Conservation (phyloP, 2,888 invertebrate genomes). For the Drosophila incognita region DNA sequence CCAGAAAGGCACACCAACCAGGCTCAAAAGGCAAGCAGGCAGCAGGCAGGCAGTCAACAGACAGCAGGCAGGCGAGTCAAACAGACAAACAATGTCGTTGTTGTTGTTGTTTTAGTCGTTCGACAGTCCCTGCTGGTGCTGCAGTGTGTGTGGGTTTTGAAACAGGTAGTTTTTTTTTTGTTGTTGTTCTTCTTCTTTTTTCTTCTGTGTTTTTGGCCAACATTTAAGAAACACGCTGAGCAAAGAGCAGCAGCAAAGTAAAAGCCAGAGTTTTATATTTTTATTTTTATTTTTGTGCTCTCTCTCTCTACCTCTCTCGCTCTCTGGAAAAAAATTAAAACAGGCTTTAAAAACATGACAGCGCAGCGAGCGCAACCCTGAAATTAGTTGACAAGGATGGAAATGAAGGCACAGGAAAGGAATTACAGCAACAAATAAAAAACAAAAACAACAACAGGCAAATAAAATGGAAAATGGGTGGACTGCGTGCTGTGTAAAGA, state of each 20-base stretch:
- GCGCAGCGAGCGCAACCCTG: conserved; percentile 68
- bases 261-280: conserved; percentile 61
- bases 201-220: conserved; percentile 68
- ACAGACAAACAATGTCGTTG: conserved; percentile 52
- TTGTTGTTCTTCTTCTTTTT: conserved; percentile 16
- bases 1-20: conserved; percentile 56
- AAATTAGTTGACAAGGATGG: conserved; percentile 79
- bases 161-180: conserved; percentile 68
- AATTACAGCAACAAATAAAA: conserved; percentile 6
- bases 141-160: conserved; percentile 74
- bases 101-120: conserved; percentile 36
- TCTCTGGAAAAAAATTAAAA: conserved; percentile 60
- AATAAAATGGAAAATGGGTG: conserved; percentile 57
- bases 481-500: conserved; percentile 76
- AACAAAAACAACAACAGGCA: conserved; percentile 13
- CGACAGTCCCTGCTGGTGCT: conserved; percentile 32
- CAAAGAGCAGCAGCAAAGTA: conserved; percentile 64
- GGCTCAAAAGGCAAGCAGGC: conserved; percentile 29
- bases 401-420: conserved; percentile 30
- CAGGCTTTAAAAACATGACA: conserved; percentile 79
- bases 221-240: conserved; percentile 65
- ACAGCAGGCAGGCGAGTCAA: conserved; percentile 40
- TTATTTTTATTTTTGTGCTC: conserved; percentile 11
- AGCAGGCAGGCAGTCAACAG: conserved; percentile 16
- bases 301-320: not conserved